Evolutionary conservation across 2,888 invertebrate species (phyloP), one percentile per base, ranked within the genome.

Genomic region (Teinopalpus imperialis): DNA sequence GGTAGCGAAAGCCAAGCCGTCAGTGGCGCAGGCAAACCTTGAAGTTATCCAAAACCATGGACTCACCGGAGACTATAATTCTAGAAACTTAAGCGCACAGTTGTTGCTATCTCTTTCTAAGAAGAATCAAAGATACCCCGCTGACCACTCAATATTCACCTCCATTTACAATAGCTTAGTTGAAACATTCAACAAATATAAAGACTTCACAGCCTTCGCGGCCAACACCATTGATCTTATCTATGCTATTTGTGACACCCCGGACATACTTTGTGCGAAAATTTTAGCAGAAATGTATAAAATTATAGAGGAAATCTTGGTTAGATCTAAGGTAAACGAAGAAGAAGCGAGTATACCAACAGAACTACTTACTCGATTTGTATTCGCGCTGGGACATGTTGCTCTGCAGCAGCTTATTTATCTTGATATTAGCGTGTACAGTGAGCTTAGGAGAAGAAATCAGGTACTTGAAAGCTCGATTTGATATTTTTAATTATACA

Each of bases 371-470:
- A 79, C 86, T 0, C 76, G 92, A 7, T 91, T 91, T 52, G 71
- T 92, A 10, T 91, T 90, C 51, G 67, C 94, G 10, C 76, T 95
- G 44, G 97, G 97, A 2, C 94, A 95, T 50, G 87, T 95, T 50
- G 95, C 95, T 0, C 77, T 95, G 44, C 92, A 94, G 55, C 94
- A 96, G 66, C 91, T 97, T 69, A 92, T 95, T 37, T 94, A 94
- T 69, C 89, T 98, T 43, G 97, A 98, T 63, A 93, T 94, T 16
- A 91, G 90, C 54, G 92, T 97, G 2, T 95, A 97, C 59, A 94
- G 94, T 50, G 97, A 97, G 74, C 85, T 97, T 60, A 68, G 82
- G 63, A 90, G 76, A 76, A 82, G 77, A 50, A 87, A 83, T 62
- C 80, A 81, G 85, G 88, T 82, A 59, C n/a, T n/a, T n/a, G n/a